Evolutionary conservation across 2,888 invertebrate genomes (phyloP).

Genomic region (Pycnomerus fuliginosus): DNA sequence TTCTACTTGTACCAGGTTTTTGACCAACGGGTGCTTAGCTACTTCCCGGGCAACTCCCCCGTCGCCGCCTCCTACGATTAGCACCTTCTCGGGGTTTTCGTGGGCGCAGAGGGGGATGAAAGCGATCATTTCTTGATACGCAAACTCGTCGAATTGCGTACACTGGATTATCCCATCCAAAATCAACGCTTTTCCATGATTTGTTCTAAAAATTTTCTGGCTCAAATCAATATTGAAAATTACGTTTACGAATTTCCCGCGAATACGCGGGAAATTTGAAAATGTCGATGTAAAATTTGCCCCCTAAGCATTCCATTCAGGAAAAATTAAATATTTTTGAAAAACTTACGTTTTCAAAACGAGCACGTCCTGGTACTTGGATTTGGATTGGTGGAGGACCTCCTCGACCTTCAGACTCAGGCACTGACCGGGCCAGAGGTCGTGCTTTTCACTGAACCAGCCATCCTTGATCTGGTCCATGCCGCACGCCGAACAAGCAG

Average conservation of each 20-base stretch:
- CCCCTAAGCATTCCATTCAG: conserved; percentile 1
- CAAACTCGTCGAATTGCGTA: conserved; percentile 92
- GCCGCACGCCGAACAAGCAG: too few species aligned
- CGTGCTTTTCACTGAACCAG: conserved; percentile 93
- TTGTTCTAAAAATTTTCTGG: conserved; percentile 62
- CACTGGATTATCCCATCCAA: conserved; percentile 97
- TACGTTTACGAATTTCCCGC: neutral
- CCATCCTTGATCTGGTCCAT: conserved; percentile 64
- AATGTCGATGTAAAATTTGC: conserved; percentile 3
- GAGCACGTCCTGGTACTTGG: conserved; percentile 81
- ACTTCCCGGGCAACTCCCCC: conserved; percentile 97
- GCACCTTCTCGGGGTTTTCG: conserved; percentile 83
- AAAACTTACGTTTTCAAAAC: conserved; percentile 53
- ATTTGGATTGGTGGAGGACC: conserved; percentile 75
- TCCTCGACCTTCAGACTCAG: conserved; percentile 83
- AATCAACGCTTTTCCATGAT: conserved; percentile 83
- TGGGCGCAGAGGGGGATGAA: conserved; percentile 92
- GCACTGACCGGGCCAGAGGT: conserved; percentile 88
- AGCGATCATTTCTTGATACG: conserved; percentile 98
- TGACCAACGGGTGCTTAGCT: conserved; percentile 86
- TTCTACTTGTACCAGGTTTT: conserved; percentile 78
- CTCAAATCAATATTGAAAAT: neutral
- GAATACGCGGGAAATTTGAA: too few species aligned
- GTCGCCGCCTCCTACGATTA: conserved; percentile 97
- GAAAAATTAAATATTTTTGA: neutral